Evolutionary conservation across 2,797 vertebrate genomes (phyloP).

Genomic region (Ctenopoma multispine): DNA sequence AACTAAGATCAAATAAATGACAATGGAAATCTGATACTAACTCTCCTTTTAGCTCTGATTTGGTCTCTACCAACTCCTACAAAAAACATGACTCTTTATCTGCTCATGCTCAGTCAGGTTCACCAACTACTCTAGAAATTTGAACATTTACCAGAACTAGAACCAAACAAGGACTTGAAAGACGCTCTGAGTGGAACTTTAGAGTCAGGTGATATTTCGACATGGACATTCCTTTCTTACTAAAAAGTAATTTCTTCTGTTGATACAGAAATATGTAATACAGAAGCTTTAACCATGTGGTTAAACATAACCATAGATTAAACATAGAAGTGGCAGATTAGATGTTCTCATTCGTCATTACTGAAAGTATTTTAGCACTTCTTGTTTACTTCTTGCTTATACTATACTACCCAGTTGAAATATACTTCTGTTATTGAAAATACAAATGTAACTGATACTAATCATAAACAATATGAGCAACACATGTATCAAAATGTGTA

Average conservation of each 20-base stretch:
- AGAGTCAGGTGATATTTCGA: background rate
- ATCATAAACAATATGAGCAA: too few relatives aligned
- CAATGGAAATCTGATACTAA: too few relatives aligned
- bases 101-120: too few relatives aligned
- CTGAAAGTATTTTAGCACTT: background rate
- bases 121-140: too few relatives aligned
- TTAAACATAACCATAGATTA: background rate
- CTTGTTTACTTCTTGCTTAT: background rate
- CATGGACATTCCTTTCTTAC: background rate
- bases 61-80: too few relatives aligned
- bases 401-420: background rate
- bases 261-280: background rate
- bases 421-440: background rate
- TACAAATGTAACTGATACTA: constrained; percentile 24
- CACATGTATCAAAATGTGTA: too few relatives aligned
- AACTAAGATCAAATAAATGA: too few relatives aligned
- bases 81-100: too few relatives aligned
- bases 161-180: background rate
- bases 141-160: too few relatives aligned
- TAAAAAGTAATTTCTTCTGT: background rate
- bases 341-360: background rate
- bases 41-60: too few relatives aligned
- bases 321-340: background rate
- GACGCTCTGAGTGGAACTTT: background rate
- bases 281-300: background rate